Percentiles rank a stretch among this genome's conserved stretches.
phyloP scores from a whole-genome alignment of 2,888 invertebrate species.

The Campoplex nolae region DNA sequence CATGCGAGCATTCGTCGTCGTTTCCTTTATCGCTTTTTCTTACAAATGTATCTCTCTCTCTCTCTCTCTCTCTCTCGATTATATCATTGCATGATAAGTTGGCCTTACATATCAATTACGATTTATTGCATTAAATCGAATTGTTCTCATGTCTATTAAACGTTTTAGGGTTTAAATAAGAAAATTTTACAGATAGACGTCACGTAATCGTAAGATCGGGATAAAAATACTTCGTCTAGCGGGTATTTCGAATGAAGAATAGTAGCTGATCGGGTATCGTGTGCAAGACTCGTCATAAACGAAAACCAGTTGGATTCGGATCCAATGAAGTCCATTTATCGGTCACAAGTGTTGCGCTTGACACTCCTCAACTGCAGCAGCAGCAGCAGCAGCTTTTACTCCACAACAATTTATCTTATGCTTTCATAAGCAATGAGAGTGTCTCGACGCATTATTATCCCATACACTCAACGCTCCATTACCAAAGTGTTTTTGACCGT shows the following conservation, averaged over 20 bases:
- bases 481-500: background rate
- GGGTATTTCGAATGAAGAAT: constrained; percentile 26
- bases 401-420: constrained; percentile 13
- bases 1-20: background rate
- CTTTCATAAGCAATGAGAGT: constrained; percentile 25
- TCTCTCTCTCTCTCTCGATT: background rate
- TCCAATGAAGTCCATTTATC: constrained; percentile 74
- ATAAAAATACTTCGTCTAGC: background rate
- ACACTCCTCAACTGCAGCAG: constrained; percentile 16
- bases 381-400: background rate
- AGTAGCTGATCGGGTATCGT: constrained; percentile 11
- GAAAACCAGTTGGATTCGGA: constrained; percentile 75
- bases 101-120: background rate
- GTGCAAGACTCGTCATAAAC: constrained; percentile 40
- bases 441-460: constrained; percentile 23
- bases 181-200: constrained; percentile 28
- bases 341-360: constrained; percentile 47
- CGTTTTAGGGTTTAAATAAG: constrained; percentile 17
- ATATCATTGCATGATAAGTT: background rate
- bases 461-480: background rate
- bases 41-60: no score
- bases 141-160: background rate
- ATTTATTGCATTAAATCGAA: background rate
- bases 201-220: constrained; percentile 18
- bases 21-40: background rate